Evolutionary conservation across 2,797 vertebrate genomes (phyloP).

Genomic region (Myioborus miniatus): DNA sequence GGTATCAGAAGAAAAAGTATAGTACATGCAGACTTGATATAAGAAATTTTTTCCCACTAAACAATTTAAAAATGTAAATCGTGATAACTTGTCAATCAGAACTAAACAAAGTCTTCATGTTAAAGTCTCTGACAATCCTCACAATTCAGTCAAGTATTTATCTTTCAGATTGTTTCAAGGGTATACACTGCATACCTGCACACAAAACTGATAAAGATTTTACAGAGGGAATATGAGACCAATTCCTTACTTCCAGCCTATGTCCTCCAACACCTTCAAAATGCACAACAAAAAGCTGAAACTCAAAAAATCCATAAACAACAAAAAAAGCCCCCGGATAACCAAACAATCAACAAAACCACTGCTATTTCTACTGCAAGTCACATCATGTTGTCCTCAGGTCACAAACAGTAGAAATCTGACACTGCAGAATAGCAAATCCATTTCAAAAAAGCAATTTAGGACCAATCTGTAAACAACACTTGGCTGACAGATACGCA

Average conservation of each 20-base stretch:
- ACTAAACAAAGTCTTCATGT: neutral
- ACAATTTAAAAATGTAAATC: neutral
- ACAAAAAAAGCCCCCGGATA: accelerated
- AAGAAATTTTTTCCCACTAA: neutral
- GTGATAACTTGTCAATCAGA: neutral
- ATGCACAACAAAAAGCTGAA: neutral
- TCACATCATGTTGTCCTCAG: neutral
- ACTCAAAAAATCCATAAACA: neutral
- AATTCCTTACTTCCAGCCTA: neutral
- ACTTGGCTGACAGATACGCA: neutral
- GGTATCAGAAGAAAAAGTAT: neutral
- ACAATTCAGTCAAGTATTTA: neutral
- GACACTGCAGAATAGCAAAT: neutral
- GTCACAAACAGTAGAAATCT: neutral
- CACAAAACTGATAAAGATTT: neutral
- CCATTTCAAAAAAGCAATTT: neutral
- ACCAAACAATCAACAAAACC: neutral
- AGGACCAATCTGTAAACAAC: neutral
- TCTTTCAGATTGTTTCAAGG: neutral
- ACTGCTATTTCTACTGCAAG: neutral
- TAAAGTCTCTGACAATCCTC: neutral
- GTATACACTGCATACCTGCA: neutral
- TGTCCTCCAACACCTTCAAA: neutral
- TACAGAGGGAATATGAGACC: neutral
- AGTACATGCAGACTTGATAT: neutral